Percentiles rank a stretch among this genome's conserved stretches.
phyloP scores from a whole-genome alignment of 1,140 invertebrate species.

The Drosophila burlai region DNA sequence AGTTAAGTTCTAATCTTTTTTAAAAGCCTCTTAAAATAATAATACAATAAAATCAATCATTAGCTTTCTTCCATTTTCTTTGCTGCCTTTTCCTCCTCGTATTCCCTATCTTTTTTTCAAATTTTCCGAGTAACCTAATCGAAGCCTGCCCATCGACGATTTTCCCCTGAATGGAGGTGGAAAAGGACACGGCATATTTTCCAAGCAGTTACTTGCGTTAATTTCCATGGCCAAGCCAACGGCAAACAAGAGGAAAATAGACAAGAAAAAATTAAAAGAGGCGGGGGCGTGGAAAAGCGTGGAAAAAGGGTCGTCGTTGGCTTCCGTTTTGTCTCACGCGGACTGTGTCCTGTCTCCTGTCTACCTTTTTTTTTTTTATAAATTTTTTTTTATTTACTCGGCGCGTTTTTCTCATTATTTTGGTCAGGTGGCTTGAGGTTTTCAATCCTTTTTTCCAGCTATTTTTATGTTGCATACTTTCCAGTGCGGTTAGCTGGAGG shows the following conservation, averaged over 20 bases:
- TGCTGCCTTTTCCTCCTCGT: neutral
- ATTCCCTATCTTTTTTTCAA: too few species aligned
- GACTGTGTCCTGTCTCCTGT: conserved; percentile 1
- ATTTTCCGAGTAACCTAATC: conserved; percentile 34
- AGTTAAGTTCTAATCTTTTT: too few species aligned
- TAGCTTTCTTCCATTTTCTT: neutral
- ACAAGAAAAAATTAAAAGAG: conserved; percentile 3
- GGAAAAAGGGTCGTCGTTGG: conserved; percentile 58
- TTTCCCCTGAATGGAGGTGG: conserved; percentile 12
- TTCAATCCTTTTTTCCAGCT: conserved; percentile 27
- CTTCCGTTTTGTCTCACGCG: conserved; percentile 62
- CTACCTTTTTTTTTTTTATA: conserved; percentile 6
- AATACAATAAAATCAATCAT: neutral
- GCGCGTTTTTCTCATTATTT: conserved; percentile 64
- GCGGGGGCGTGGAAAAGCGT: conserved; percentile 14
- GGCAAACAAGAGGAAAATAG: conserved; percentile 45
- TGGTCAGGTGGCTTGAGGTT: conserved; percentile 54
- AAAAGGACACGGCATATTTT: conserved; percentile 73
- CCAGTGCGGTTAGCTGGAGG: conserved; percentile 37
- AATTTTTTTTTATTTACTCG: conserved; percentile 51
- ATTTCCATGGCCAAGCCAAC: conserved; percentile 43
- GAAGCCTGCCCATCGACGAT: conserved; percentile 30
- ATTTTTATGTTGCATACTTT: conserved; percentile 68
- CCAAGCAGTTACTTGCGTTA: conserved; percentile 77
- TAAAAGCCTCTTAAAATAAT: too few species aligned